phyloP scores from a whole-genome alignment of 1,140 invertebrate genomes.

The Globodera rostochiensis region DNA sequence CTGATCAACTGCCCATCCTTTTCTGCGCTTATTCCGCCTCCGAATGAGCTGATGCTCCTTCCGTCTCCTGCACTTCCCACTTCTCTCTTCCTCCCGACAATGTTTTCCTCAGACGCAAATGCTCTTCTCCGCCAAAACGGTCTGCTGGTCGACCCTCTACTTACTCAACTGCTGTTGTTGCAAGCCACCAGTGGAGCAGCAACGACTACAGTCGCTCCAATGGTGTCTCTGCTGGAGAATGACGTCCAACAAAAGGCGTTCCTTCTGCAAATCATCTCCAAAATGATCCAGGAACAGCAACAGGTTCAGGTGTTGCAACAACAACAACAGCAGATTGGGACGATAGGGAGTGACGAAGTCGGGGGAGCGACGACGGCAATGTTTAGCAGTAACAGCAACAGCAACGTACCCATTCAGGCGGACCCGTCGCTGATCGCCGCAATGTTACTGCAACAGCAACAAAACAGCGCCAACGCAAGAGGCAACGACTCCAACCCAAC shows the following conservation, averaged over 20 bases:
- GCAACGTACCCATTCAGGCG: not conserved
- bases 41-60: not conserved
- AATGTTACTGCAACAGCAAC: not conserved
- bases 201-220: no score
- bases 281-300: slow-evolving; percentile 23
- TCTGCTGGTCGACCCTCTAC: not conserved
- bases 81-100: not conserved
- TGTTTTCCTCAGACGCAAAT: not conserved
- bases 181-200: not conserved
- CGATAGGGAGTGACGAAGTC: not conserved
- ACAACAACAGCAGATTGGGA: slow-evolving; percentile 9
- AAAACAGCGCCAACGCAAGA: not conserved
- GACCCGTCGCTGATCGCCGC: not conserved
- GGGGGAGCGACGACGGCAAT: not conserved
- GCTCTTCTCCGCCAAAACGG: not conserved
- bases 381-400: not conserved
- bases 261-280: slow-evolving; percentile 18
- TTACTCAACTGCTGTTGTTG: not conserved
- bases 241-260: slow-evolving; percentile 3
- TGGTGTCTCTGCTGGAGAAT: not conserved
- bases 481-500: not conserved
- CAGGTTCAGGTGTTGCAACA: slow-evolving; percentile 8
- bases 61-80: not conserved
- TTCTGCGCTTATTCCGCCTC: not conserved
- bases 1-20: not conserved